These are phyloP conservation scores for Anagyrus pseudococci DNA, from an alignment of 2,888 invertebrate species.

Conservation along the genomic window DNA sequence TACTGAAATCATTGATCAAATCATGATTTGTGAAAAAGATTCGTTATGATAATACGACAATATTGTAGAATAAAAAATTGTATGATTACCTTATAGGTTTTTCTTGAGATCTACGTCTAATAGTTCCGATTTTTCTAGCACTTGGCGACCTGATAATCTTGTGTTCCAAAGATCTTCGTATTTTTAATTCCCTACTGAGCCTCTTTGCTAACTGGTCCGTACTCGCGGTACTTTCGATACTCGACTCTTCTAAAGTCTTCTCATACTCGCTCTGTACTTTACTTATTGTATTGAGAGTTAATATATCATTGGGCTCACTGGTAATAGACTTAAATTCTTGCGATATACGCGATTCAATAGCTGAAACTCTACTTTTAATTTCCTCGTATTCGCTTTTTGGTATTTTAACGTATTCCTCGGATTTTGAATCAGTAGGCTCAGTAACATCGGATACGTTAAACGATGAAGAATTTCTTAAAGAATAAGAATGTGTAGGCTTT, in stretches of 20 bases:
- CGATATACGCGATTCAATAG: constrained; percentile 75
- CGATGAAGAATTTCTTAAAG: constrained; percentile 29
- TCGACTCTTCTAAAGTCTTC: constrained; percentile 75
- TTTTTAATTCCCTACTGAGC: constrained; percentile 76
- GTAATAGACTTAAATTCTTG: constrained; percentile 66
- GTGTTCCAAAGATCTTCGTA: constrained; percentile 72
- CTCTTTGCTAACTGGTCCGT: constrained; percentile 76
- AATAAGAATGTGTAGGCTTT: constrained; percentile 39
- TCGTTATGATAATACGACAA: neutral
- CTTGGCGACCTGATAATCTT: constrained; percentile 81
- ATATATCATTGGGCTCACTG: constrained; percentile 48
- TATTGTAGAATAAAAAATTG: neutral
- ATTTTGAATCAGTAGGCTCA: constrained; percentile 35
- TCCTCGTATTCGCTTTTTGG: constrained; percentile 80
- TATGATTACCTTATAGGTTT: constrained; percentile 50
- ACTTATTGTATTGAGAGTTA: constrained; percentile 64
- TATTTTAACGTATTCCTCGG: constrained; percentile 73
- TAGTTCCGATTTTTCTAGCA: constrained; percentile 79
- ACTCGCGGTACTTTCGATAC: constrained; percentile 69
- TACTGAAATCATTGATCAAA: constrained; percentile 40
- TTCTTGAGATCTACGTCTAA: constrained; percentile 76
- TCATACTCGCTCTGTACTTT: constrained; percentile 77
- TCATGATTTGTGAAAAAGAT: neutral
- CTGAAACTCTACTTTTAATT: constrained; percentile 76
- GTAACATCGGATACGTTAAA: neutral